Evolutionary conservation across 2,888 invertebrate species (phyloP).

Genomic region (Drosophila limbata): DNA sequence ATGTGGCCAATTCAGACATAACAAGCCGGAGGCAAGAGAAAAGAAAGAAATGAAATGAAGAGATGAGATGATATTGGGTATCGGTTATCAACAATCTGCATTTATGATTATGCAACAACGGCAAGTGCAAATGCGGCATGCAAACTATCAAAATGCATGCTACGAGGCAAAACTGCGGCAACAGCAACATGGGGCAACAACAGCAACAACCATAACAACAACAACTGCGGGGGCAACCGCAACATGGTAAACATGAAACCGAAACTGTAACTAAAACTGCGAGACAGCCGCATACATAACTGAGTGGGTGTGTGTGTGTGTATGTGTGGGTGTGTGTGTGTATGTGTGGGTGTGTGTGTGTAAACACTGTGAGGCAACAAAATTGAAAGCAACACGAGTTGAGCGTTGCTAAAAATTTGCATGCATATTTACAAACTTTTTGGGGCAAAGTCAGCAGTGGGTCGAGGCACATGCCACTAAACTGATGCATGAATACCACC

Average conservation of each 20-base stretch:
- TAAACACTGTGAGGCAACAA: constrained; percentile 56
- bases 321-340: constrained; percentile 21
- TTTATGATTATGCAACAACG: constrained; percentile 74
- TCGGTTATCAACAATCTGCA: constrained; percentile 43
- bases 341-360: constrained; percentile 17
- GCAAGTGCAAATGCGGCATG: constrained; percentile 24
- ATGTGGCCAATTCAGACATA: constrained; percentile 48
- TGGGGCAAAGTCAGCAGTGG: constrained; percentile 55
- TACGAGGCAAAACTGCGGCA: constrained; percentile 51
- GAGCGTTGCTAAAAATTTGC: constrained; percentile 67
- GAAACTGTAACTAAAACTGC: constrained; percentile 78
- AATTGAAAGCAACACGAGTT: constrained; percentile 67
- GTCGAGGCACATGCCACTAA: constrained; percentile 34
- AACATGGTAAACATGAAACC: constrained; percentile 79
- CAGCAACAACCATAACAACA: constrained; percentile 19
- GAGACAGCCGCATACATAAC: constrained; percentile 36
- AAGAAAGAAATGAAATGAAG: neutral
- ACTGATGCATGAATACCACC: constrained; percentile 32
- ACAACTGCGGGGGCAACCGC: constrained; percentile 51
- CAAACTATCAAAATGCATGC: constrained; percentile 69
- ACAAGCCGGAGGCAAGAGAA: constrained; percentile 16
- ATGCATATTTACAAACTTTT: constrained; percentile 79
- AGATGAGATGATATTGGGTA: constrained; percentile 23
- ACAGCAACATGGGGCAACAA: constrained; percentile 2
- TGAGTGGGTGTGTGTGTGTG: constrained; percentile 6